Percentiles rank a stretch among this genome's conserved stretches.
Conservation (phyloP, 2,113 vertebrate genomes). For the Calyptommatus sinebrachiatus region DNA sequence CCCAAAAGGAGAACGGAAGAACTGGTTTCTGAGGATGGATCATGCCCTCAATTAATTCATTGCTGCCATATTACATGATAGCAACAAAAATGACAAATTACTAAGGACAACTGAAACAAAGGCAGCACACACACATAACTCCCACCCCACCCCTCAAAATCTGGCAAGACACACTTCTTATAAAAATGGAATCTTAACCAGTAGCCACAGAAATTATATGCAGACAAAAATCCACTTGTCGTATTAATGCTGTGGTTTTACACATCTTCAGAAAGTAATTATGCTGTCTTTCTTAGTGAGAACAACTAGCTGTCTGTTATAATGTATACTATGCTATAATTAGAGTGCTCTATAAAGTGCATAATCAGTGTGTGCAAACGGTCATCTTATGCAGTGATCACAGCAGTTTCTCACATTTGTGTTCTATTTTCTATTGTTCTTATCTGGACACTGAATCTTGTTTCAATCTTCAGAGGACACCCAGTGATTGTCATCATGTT, state of each 20-base stretch:
- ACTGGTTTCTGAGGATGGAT: too few relatives aligned
- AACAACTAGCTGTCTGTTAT: background rate
- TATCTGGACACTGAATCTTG: conserved; percentile 30
- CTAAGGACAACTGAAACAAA: background rate
- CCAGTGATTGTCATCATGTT: conserved; percentile 38
- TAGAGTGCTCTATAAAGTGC: background rate
- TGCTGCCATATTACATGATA: too few relatives aligned
- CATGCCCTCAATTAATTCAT: too few relatives aligned
- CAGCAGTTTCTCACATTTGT: background rate
- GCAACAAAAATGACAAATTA: too few relatives aligned
- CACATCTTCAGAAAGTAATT: background rate
- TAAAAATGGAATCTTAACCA: background rate
- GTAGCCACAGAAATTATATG: background rate
- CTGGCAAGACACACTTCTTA: background rate
- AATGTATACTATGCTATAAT: background rate
- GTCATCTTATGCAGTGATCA: background rate
- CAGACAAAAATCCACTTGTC: background rate
- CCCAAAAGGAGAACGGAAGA: too few relatives aligned
- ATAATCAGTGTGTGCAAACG: background rate
- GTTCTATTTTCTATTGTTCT: conserved; percentile 5
- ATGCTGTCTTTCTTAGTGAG: background rate
- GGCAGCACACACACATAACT: background rate
- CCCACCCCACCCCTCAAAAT: too few relatives aligned
- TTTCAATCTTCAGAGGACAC: conserved; percentile 59
- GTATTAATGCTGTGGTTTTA: background rate